Base-by-base conservation (phyloP, 2,888 invertebrate genomes). In the Asteroscopus sphinx region DNA sequence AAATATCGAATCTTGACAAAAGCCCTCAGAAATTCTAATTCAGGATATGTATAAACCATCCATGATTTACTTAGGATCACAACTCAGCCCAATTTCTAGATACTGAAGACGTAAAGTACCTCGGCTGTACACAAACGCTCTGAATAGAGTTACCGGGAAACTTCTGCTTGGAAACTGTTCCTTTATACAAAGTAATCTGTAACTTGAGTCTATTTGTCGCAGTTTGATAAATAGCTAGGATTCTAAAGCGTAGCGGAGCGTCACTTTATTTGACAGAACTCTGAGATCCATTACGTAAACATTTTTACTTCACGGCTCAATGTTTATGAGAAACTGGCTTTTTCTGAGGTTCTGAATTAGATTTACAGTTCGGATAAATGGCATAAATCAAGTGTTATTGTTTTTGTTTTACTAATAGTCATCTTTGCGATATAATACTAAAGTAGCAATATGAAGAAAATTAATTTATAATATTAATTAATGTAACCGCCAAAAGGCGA, bases 101-200 rank as follows among this genome's bases (percentile, higher is more conserved):
- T 7, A 6, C 17, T 13, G 25, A 28, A 51, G 13, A 35, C 0
- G 2, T n/a, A 33, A 54, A 36, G n/a, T 39, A 16, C 28, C 25
- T 36, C 8, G 5, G 11, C 21, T 8, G 12, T 56, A 44, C 46
- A 62, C 49, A 13, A 26, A 13, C 3, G 12, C 12, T 9, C 33
- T 2, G 25, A 33, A 32, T 40, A 55, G 58, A 58, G 39, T 55
- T 48, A 41, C 25, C 7, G 41, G 46, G 51, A 40, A 35, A 40
- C 40, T 48, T 41, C 13, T 17, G 36, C 16, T n/a, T 3, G 16
- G 44, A 36, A 46, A 36, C 2, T 30, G 15, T 39, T 40, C 9
- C 16, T 54, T 62, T 46, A 33, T 25, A 28, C 36, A 32, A 56
- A 67, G 55, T 49, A 37, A 59, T 56, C 52, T 53, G 59, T 33